Evolutionary conservation across 2,888 invertebrate genomes (phyloP), one percentile per base, ranked within the genome.

Genomic region (Trilocha varians): DNA sequence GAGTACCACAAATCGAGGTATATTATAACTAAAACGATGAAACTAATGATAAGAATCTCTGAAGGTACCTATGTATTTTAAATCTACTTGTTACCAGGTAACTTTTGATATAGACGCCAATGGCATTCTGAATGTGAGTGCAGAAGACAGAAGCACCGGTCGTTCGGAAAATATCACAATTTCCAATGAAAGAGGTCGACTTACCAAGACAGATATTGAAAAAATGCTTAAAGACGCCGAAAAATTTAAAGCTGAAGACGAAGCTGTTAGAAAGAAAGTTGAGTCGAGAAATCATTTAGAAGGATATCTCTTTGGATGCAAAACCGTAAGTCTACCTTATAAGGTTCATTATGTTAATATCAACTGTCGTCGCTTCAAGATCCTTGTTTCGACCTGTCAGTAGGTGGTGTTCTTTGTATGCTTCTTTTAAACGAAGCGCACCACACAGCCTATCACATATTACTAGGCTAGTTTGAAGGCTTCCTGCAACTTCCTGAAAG

Each of bases 21-120:
- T 52, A 54, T 47, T 39, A 25, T 25, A 13, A 33, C 16, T 25
- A 6, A 18, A 5, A n/a, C n/a, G n/a, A n/a, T n/a, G n/a, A n/a
- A n/a, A 33, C 15, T 6, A 34, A 13, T 39, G 3, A n/a, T 16
- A 13, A 33, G 16, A 39, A 32, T 16, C 15, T 36, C 4, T 38
- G 6, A 14, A 25, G 5, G 17, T 2, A 13, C 34, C 32, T 38
- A 1, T 41, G 14, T 14, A 38, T 17, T 33, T 14, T 6, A 16
- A 36, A 13, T 5, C 15, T 35, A 5, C 15, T 16, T 17, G 18
- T 37, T 52, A 53, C 45, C 84, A 92, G 72, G 93, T 95, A 0
- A 93, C 94, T 1, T 96, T 96, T 54, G 95, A 96, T 66, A 86
- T 96, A 41, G 96, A 96, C 58, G 95, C 95, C 13, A 96, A 97